A percentile compares a stretch with the other conserved stretches of the same genome.
Evolutionary conservation across 2,888 invertebrate genomes (phyloP).

Genomic region (Rapana venosa): DNA sequence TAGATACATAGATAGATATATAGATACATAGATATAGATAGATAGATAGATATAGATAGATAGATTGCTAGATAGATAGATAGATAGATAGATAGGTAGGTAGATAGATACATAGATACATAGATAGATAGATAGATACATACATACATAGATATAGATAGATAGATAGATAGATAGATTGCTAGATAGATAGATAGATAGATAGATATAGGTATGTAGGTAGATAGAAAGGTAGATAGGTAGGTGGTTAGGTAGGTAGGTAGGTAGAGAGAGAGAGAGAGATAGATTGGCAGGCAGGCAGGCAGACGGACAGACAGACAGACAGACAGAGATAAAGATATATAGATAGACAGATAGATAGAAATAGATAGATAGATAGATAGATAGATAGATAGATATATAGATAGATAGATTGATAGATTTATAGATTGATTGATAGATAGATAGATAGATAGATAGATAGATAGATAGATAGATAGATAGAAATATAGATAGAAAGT

Average conservation of each 20-base stretch:
- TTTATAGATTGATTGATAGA: too few species aligned
- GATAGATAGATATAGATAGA: background rate
- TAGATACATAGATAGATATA: background rate
- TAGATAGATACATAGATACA: too few species aligned
- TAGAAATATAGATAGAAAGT: background rate
- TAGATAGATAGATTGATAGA: too few species aligned
- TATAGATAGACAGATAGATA: background rate
- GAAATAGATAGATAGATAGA: background rate
- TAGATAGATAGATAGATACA: background rate
- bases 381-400: background rate
- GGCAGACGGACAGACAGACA: background rate
- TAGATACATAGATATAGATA: background rate
- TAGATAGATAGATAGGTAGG: background rate
- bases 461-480: background rate
- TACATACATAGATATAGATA: background rate
- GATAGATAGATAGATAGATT: background rate
- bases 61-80: background rate
- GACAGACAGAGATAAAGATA: background rate
- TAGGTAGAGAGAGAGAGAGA: background rate
- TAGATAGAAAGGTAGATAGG: background rate
- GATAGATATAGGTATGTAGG: background rate
- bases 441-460: background rate
- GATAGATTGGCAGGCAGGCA: background rate
- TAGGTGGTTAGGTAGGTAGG: too few species aligned
- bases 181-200: background rate